Percentiles rank a stretch among this genome's conserved stretches.
phyloP scores from a whole-genome alignment of 2,113 vertebrate genomes.

The Halcyon malimbica region DNA sequence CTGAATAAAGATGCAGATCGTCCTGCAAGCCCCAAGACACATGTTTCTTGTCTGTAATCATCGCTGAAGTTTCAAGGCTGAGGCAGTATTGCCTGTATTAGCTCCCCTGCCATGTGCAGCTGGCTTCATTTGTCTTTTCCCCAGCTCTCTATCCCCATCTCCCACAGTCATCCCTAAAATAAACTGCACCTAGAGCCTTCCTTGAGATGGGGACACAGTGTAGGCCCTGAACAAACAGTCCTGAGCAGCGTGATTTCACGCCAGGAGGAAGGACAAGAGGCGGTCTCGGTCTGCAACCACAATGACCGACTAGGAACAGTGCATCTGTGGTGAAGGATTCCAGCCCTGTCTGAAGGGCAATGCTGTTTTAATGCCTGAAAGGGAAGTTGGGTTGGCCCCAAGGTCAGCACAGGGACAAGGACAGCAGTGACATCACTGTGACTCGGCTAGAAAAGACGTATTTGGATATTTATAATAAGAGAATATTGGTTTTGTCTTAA shows the following conservation, averaged over 20 bases:
- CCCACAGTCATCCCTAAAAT: background rate
- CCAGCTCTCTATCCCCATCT: background rate
- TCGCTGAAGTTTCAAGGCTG: background rate
- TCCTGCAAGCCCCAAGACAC: background rate
- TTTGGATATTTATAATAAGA: background rate
- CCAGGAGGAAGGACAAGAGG: background rate
- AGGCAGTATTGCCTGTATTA: background rate
- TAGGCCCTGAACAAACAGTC: background rate
- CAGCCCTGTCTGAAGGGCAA: background rate
- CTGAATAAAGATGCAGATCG: background rate
- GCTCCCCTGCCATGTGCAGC: background rate
- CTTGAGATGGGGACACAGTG: background rate
- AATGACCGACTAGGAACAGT: background rate
- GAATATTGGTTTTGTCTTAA: conserved; percentile 15
- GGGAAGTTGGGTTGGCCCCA: background rate
- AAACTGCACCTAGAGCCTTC: background rate
- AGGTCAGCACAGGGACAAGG: background rate
- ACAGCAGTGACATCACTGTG: background rate
- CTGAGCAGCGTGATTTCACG: background rate
- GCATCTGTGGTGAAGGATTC: background rate
- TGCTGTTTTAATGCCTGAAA: background rate
- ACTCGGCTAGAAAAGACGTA: background rate
- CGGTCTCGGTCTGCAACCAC: background rate
- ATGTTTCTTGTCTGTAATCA: background rate
- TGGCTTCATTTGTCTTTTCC: background rate